Conservation (phyloP, 2,113 vertebrate genomes). For the Natator depressus region DNA sequence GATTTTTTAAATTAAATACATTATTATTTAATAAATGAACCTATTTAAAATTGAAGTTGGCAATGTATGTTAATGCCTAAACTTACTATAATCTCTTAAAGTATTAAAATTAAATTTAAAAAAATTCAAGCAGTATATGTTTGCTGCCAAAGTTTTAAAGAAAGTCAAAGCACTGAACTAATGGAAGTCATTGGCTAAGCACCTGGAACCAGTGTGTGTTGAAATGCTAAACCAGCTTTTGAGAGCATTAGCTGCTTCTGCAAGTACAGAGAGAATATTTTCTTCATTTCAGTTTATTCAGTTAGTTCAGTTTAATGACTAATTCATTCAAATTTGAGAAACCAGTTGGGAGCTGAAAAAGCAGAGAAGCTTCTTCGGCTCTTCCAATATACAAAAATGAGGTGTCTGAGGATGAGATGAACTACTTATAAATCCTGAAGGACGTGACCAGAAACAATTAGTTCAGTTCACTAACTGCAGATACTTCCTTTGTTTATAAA, state of each 20-base stretch:
- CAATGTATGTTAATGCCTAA: neutral
- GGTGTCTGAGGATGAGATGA: neutral
- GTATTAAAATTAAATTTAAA: neutral
- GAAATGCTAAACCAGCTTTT: neutral
- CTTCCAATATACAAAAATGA: neutral
- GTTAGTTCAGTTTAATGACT: neutral
- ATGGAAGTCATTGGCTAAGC: neutral
- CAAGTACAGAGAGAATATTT: neutral
- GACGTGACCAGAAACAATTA: neutral
- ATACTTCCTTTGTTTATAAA: neutral
- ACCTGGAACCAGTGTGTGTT: neutral
- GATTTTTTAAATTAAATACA: neutral
- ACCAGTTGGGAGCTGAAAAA: neutral
- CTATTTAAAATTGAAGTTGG: neutral
- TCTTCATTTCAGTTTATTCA: neutral
- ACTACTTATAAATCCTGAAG: neutral
- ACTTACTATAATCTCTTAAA: neutral
- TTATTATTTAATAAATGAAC: neutral
- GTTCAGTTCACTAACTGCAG: neutral
- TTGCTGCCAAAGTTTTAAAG: neutral
- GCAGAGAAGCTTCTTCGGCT: neutral
- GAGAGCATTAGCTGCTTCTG: neutral
- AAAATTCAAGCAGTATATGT: neutral
- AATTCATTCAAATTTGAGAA: neutral
- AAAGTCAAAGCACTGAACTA: neutral